phyloP scores from a whole-genome alignment of 2,113 vertebrate genomes.

The Octodon degus region DNA sequence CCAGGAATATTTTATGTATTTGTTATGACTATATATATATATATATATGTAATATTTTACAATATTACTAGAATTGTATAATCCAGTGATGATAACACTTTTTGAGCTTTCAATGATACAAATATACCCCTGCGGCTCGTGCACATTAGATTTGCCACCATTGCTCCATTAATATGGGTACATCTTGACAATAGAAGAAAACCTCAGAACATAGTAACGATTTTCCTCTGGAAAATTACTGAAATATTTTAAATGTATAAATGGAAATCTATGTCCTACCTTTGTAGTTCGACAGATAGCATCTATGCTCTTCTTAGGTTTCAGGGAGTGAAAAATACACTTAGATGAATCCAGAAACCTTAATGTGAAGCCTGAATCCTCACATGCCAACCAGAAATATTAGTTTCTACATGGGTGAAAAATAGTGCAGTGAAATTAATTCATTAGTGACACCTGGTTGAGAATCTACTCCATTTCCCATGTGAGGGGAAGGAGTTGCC shows the following conservation, averaged over 20 bases:
- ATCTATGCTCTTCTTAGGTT: neutral
- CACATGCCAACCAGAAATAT: neutral
- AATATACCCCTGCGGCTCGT: neutral
- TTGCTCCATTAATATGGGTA: neutral
- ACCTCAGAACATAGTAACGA: fast-evolving
- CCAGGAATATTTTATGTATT: neutral
- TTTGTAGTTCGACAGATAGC: neutral
- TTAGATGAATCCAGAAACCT: neutral
- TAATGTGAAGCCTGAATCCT: neutral
- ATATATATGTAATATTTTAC: neutral
- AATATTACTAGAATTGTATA: neutral
- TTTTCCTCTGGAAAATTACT: neutral
- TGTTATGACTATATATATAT: neutral
- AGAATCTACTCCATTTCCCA: neutral
- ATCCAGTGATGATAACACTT: neutral
- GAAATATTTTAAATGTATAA: neutral
- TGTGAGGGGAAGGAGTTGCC: neutral
- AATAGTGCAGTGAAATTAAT: neutral
- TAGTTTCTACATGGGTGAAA: neutral
- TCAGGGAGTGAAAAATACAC: neutral
- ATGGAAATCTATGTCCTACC: neutral
- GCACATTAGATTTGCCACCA: neutral
- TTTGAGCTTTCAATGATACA: neutral
- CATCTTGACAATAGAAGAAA: neutral
- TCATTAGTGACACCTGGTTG: neutral